Evolutionary conservation across 2,888 invertebrate species (phyloP).

Genomic region (Agonopterix alstromeriana): DNA sequence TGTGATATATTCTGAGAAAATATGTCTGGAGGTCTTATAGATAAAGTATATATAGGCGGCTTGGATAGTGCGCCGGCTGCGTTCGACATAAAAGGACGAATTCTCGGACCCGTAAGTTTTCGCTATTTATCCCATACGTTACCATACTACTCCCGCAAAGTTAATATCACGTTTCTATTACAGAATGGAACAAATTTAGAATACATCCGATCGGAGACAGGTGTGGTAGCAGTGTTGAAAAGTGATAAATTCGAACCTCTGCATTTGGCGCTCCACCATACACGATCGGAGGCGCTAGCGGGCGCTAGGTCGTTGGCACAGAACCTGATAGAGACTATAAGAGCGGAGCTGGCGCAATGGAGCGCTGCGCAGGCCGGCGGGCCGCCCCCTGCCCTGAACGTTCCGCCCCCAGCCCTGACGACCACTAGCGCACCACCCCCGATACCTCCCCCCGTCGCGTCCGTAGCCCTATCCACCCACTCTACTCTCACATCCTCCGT

Average conservation of each 20-base stretch:
- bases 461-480: constrained; percentile 48
- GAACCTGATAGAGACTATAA: constrained; percentile 88
- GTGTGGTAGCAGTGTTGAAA: constrained; percentile 84
- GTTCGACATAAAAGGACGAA: constrained; percentile 85
- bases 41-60: constrained; percentile 87
- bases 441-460: constrained; percentile 46
- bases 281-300: constrained; percentile 80
- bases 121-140: constrained; percentile 1
- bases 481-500: constrained; percentile 45
- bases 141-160: not conserved
- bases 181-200: constrained; percentile 83
- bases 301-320: constrained; percentile 84
- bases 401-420: constrained; percentile 55
- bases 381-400: constrained; percentile 57
- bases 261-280: constrained; percentile 86
- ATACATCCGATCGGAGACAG: constrained; percentile 87
- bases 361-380: constrained; percentile 61
- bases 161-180: not conserved
- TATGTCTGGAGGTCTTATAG: constrained; percentile 72
- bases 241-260: constrained; percentile 83
- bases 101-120: constrained; percentile 78
- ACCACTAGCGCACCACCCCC: constrained; percentile 52
- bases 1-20: constrained; percentile 22
- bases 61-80: constrained; percentile 85
- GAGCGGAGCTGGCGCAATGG: constrained; percentile 74